Evolutionary conservation across 2,113 vertebrate genomes (phyloP).

Genomic region (Toxostoma redivivum): DNA sequence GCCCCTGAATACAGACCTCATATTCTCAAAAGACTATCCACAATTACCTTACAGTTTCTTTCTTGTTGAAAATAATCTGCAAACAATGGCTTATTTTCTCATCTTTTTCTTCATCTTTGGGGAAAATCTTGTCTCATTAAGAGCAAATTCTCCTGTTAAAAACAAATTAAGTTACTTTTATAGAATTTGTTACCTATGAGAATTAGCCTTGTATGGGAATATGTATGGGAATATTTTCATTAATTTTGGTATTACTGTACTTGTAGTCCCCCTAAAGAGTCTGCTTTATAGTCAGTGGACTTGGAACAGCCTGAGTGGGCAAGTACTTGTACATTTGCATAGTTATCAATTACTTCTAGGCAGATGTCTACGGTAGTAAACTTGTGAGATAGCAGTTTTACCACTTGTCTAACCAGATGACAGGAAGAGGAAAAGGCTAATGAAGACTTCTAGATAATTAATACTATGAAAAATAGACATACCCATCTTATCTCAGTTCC

Average conservation of each 20-base stretch:
- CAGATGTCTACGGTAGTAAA: background rate
- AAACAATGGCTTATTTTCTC: background rate
- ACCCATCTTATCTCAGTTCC: background rate
- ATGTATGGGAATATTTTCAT: background rate
- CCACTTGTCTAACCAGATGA: constrained; percentile 1
- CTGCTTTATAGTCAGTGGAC: background rate
- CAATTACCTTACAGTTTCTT: background rate
- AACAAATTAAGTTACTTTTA: background rate
- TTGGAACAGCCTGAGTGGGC: background rate
- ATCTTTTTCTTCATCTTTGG: background rate
- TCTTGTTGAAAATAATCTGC: background rate
- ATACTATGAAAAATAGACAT: background rate
- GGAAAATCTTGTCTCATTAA: background rate
- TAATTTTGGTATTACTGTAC: background rate
- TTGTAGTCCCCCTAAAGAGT: background rate
- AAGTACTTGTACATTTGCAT: background rate
- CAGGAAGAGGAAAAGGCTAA: constrained; percentile 18
- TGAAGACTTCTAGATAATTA: background rate
- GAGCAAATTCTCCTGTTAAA: background rate
- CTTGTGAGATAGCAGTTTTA: background rate
- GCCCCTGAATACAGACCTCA: background rate
- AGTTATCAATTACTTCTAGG: background rate
- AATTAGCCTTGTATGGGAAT: background rate
- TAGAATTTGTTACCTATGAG: background rate
- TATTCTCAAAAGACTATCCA: background rate